These are phyloP conservation scores for Caenorhabditis inopinata DNA, from an alignment of 1,140 invertebrate species.

Conservation along the genomic window DNA sequence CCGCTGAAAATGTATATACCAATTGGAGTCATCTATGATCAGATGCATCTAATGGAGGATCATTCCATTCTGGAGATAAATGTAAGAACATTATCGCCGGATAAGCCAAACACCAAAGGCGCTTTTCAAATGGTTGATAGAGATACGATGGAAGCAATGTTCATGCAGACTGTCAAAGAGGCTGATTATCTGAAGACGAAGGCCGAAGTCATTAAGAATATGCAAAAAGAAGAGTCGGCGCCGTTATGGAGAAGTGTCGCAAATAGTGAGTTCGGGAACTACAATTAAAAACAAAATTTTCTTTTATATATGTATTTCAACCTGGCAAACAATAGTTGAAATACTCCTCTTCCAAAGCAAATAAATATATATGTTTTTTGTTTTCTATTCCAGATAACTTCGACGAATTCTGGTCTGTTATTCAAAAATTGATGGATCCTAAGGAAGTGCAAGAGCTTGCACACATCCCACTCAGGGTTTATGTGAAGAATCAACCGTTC, in stretches of 20 bases:
- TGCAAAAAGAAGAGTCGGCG: constrained; percentile 97
- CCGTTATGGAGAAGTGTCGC: constrained; percentile 89
- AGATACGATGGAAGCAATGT: constrained; percentile 86
- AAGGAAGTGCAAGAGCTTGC: constrained; percentile 69
- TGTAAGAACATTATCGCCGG: neutral
- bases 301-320: too few species aligned
- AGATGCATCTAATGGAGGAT: constrained; percentile 89
- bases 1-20: constrained; percentile 94
- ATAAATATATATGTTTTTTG: too few species aligned
- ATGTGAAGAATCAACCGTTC: constrained; percentile 41
- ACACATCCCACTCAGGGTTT: constrained; percentile 65
- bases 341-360: too few species aligned
- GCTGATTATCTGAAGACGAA: constrained; percentile 93
- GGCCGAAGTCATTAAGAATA: constrained; percentile 76
- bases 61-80: constrained; percentile 70
- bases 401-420: constrained; percentile 97
- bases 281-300: constrained; percentile 56
- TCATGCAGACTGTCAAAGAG: constrained; percentile 93
- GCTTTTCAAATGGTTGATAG: constrained; percentile 69
- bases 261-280: constrained; percentile 74
- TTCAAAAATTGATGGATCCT: constrained; percentile 88
- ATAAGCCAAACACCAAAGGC: too few species aligned
- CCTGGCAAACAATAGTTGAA: too few species aligned
- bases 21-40: constrained; percentile 88
- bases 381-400: constrained; percentile 89